Conservation (phyloP, 2,888 invertebrate genomes). For the Thera obeliscata region DNA sequence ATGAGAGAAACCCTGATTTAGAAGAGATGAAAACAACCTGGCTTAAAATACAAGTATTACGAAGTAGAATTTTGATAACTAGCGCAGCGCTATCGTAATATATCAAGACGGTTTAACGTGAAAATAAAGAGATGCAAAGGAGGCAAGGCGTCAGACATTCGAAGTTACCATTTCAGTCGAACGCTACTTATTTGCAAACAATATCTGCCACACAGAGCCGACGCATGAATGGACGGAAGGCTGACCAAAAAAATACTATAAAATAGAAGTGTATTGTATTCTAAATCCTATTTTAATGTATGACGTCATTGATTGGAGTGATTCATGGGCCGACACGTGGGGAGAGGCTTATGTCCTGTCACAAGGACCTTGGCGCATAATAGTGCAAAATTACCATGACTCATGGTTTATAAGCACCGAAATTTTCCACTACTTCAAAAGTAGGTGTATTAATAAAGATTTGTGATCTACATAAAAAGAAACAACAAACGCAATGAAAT, state of each 20-base stretch:
- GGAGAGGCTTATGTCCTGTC: conserved; percentile 53
- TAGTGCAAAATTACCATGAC: conserved; percentile 47
- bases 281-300: conserved; percentile 47
- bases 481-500: conserved; percentile 7
- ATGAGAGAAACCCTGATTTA: conserved; percentile 11
- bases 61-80: neutral
- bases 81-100: neutral
- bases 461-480: neutral
- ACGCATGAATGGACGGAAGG: conserved; percentile 74
- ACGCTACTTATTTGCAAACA: conserved; percentile 63
- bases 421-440: conserved; percentile 31
- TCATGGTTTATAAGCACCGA: conserved; percentile 43
- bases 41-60: neutral
- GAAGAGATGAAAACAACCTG: neutral
- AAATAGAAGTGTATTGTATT: conserved; percentile 47
- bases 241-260: conserved; percentile 61
- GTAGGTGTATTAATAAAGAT: neutral
- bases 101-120: neutral
- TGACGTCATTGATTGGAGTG: conserved; percentile 50
- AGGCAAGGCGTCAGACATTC: neutral
- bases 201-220: conserved; percentile 49
- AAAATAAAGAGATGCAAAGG: conserved; percentile 5
- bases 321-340: conserved; percentile 50
- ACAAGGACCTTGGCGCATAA: conserved; percentile 51
- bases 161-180: conserved; percentile 30